Percentiles rank a stretch among this genome's conserved stretches.
phyloP scores from a whole-genome alignment of 2,888 invertebrate species.

The Gonocerus acuteangulatus region DNA sequence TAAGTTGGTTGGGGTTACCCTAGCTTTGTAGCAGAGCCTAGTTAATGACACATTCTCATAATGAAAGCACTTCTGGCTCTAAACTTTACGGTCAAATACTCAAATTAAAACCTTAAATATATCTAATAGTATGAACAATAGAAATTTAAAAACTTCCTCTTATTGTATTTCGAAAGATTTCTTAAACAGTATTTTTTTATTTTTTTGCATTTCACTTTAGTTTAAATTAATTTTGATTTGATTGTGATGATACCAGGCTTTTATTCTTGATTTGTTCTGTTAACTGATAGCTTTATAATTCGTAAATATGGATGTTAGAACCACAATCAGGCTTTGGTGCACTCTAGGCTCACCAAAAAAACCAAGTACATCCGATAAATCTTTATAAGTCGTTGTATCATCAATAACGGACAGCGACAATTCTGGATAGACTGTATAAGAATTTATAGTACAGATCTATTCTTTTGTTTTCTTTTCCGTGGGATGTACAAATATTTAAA shows the following conservation, averaged over 20 bases:
- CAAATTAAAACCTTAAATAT: neutral
- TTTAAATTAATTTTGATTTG: no score
- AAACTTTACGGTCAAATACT: neutral
- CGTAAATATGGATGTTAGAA: conserved; percentile 8
- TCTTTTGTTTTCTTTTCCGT: neutral
- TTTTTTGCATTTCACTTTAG: neutral
- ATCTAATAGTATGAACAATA: conserved; percentile 9
- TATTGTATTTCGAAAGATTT: neutral
- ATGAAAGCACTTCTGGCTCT: conserved; percentile 11
- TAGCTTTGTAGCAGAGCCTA: conserved; percentile 21
- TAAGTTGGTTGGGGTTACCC: conserved; percentile 14
- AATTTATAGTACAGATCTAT: neutral
- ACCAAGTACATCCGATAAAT: conserved; percentile 2
- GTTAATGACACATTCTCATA: conserved; percentile 7
- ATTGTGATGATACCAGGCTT: no score
- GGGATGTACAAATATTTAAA: conserved; percentile 8
- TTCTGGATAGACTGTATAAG: conserved; percentile 3
- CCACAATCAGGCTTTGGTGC: conserved; percentile 1
- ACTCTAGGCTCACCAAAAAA: neutral
- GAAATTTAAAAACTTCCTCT: neutral
- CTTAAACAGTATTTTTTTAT: neutral
- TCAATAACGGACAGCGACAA: conserved; percentile 10
- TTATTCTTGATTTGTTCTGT: neutral
- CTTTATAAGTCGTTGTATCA: conserved; percentile 8
- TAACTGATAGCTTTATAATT: conserved; percentile 1